These are phyloP conservation scores for Gryllus bimaculatus DNA, from an alignment of 1,140 invertebrate species.

Conservation along the genomic window DNA sequence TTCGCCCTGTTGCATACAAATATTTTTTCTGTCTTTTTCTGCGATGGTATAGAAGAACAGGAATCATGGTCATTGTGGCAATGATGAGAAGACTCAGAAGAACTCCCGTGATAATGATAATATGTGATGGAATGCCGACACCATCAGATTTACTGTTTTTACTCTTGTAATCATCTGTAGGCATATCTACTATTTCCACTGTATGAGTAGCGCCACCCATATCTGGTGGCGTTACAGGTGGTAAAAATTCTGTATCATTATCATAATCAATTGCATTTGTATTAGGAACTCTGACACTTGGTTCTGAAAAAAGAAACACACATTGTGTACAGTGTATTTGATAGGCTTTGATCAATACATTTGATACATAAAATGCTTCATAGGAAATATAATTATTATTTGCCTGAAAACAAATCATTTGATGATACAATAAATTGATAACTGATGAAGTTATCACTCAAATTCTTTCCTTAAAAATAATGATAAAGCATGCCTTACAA, in stretches of 20 bases:
- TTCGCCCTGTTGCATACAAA: slow-evolving; percentile 44
- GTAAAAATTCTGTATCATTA: neutral
- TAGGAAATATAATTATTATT: too few relatives aligned
- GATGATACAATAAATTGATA: too few relatives aligned
- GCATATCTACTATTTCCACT: neutral
- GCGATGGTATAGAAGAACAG: slow-evolving; percentile 40
- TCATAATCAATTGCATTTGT: neutral
- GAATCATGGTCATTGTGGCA: slow-evolving; percentile 30
- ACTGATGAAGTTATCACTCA: too few relatives aligned
- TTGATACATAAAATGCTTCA: too few relatives aligned
- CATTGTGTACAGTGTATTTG: too few relatives aligned
- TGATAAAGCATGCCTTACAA: too few relatives aligned
- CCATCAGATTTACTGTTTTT: neutral
- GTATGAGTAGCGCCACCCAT: neutral
- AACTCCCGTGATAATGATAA: slow-evolving; percentile 1
- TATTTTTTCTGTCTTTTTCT: slow-evolving; percentile 46
- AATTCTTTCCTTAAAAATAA: too few relatives aligned
- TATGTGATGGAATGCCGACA: slow-evolving; percentile 1
- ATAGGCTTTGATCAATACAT: too few relatives aligned
- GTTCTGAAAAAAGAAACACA: neutral
- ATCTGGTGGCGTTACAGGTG: neutral
- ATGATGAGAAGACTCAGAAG: neutral
- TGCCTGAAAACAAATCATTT: too few relatives aligned
- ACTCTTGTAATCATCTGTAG: neutral
- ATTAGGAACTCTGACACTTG: neutral